Evolutionary conservation across 2,113 vertebrate genomes (phyloP), one percentile per base, ranked within the genome.

Genomic region (Corythornis cristatus): DNA sequence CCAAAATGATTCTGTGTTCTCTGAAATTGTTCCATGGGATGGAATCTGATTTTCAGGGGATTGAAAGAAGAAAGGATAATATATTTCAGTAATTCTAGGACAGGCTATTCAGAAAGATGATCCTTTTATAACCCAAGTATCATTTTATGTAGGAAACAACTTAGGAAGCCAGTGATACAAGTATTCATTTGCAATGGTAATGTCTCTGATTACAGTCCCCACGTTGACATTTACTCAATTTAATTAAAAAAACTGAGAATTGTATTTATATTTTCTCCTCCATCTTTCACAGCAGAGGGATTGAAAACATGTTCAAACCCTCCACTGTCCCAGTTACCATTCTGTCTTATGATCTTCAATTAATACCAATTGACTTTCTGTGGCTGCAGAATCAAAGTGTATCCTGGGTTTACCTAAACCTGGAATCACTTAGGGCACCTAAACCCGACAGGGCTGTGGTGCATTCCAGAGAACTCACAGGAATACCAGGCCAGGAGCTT

Each of bases 271-370:
- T 81, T 90, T 92, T 53, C 43, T 89, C 31, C 42, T 93, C 33
- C 3, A 3, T 85, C 46, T 92, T 79, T 93, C 67, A 66, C 37
- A 91, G 58, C 50, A 83, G 62, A 88, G 67, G 71, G 19, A 87
- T 87, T 95, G 87, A 73, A 79, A 89, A 70, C 66, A 70, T 87
- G 71, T 76, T 91, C 62, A 93, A 64, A 67, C 40, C 77, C 77
- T 75, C 17, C 20, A 51, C 10, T 90, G 40, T 72, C 54, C 5
- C 81, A 46, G 78, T 73, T 87, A 45, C 56, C 75, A 6, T 82
- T 93, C 54, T 18, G 2, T 89, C 37, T 73, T 61, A 33, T 3
- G 15, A 26, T 79, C 35, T 79, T 67, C 45, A 70, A 2, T 79
- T 85, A 85, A 56, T 65, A 85, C 26, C 76, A 31, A 74, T 83